Percentiles rank a stretch among this genome's conserved stretches.
phyloP scores from a whole-genome alignment of 2,113 vertebrate species.

The Colaptes auratus region DNA sequence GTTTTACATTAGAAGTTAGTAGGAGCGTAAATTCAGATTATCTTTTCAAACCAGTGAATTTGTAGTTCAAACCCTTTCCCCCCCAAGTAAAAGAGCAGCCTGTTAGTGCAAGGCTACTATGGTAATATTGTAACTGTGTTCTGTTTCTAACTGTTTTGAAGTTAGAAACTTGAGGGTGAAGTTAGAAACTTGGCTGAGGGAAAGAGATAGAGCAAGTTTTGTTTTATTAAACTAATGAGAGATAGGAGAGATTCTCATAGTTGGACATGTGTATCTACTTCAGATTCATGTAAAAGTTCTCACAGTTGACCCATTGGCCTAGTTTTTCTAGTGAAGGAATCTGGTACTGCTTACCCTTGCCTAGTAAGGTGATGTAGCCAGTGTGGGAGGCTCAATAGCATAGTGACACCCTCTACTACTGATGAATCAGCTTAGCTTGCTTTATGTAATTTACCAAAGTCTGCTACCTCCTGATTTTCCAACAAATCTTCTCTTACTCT shows the following conservation, averaged over 20 bases:
- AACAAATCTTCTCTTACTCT: background rate
- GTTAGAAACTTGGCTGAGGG: too few species aligned
- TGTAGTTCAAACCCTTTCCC: background rate
- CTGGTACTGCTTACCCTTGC: background rate
- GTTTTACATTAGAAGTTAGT: background rate
- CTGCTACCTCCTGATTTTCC: background rate
- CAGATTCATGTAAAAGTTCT: background rate
- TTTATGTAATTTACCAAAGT: background rate
- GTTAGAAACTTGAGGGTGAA: background rate
- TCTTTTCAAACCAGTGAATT: background rate
- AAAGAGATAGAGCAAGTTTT: background rate
- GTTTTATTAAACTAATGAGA: background rate
- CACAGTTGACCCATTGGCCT: background rate
- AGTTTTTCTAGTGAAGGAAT: background rate
- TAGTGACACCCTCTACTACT: background rate
- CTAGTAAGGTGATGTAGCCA: background rate
- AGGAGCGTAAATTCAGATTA: background rate
- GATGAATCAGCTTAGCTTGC: constrained; percentile 16
- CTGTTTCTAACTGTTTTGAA: background rate
- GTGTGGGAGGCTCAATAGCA: background rate
- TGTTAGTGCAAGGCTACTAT: background rate
- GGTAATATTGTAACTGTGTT: background rate
- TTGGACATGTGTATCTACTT: background rate
- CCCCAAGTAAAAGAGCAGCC: background rate
- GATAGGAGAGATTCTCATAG: background rate